phyloP scores from a whole-genome alignment of 2,888 invertebrate species.

The Lamellibrachia columna region DNA sequence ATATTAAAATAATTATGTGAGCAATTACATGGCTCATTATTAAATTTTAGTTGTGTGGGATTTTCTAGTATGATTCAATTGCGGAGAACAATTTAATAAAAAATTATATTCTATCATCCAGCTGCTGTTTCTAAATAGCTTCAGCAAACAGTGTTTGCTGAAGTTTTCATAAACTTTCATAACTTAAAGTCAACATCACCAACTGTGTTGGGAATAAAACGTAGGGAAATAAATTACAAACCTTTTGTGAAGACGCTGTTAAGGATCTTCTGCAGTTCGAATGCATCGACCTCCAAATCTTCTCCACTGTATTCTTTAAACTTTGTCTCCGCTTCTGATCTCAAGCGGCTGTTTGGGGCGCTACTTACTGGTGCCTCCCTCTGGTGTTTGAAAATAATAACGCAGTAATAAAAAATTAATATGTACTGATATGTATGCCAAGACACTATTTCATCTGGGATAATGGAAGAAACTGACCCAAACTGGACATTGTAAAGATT shows the following conservation, averaged over 20 bases:
- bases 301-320: slow-evolving; percentile 31
- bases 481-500: background rate
- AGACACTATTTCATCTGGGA: background rate
- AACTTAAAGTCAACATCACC: background rate
- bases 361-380: slow-evolving; percentile 22
- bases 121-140: too few species aligned
- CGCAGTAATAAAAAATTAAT: background rate
- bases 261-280: slow-evolving; percentile 37
- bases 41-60: too few species aligned
- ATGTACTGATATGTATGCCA: background rate
- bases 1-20: too few species aligned
- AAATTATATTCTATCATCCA: too few species aligned
- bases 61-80: too few species aligned
- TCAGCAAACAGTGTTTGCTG: too few species aligned
- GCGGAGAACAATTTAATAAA: too few species aligned
- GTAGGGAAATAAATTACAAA: slow-evolving; percentile 23
- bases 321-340: slow-evolving; percentile 31
- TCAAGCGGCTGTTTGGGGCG: background rate
- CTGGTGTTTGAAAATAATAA: slow-evolving; percentile 14
- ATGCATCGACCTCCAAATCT: slow-evolving; percentile 38
- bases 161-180: too few species aligned
- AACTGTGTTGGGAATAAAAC: background rate
- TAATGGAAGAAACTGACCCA: background rate
- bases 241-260: slow-evolving; percentile 39
- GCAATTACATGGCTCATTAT: too few species aligned